Evolutionary conservation across 2,888 invertebrate species (phyloP), one percentile per base, ranked within the genome.

Genomic region (Meliscaeva auricollis): DNA sequence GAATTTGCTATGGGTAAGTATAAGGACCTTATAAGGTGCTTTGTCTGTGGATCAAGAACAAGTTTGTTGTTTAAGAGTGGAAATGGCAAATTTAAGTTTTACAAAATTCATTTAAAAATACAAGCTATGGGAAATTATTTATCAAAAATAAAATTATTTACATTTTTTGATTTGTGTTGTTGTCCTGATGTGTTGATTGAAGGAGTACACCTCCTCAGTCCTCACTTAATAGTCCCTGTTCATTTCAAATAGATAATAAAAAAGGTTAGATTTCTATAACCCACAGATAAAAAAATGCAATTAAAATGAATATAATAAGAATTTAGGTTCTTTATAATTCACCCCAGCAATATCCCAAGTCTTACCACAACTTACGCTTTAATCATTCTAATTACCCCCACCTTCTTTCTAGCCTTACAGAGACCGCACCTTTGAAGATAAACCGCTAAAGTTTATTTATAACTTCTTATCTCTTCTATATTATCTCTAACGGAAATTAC

Each of bases 401-500:
- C 17, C 64, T 1, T 17, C 1, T 35, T 35, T 0, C 15, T 35
- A 9, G 6, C n/a, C 4, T 44, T 38, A 3, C 0, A 13, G 9
- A 30, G 11, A 8, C 15, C n/a, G 5, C 26, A 26, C 64, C 22
- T 64, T 44, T 64, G 11, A 30, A 64, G 44, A 64, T 64, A 64
- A 62, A 46, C 46, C 46, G n/a, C 64, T 46, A 11, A 64, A 17
- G 64, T 64, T 64, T 64, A 46, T 64, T 64, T 64, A 64, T 64
- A 41, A 46, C 30, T 64, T 46, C n/a, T 64, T 64, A 64, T 64
- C 69, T 81, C 56, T 50, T 41, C 46, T 17, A 41, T 56, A 70
- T 70, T 69, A 81, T 81, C 75, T 75, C 75, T 41, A 75, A 64
- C 69, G 81, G 81, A 81, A 81, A 81, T 81, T 81, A 70, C 75